Evolutionary conservation across 2,113 vertebrate genomes (phyloP).

Genomic region (Astur gentilis): DNA sequence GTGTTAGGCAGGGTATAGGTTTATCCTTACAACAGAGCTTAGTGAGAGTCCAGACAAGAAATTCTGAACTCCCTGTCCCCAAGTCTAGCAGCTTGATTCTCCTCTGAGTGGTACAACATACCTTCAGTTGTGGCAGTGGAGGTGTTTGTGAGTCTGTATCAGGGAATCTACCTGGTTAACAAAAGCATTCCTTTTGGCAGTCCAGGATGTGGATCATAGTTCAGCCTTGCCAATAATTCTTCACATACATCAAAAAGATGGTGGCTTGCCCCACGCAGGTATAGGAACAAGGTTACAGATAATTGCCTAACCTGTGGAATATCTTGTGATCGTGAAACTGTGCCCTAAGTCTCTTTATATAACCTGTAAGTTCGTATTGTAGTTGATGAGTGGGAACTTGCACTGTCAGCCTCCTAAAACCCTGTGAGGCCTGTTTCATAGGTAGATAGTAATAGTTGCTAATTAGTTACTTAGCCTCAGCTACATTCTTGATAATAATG

Average conservation of each 20-base stretch:
- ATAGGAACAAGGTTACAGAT: background rate
- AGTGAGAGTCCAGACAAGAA: background rate
- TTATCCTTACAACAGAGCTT: background rate
- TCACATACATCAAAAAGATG: background rate
- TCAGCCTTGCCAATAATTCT: background rate
- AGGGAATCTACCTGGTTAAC: background rate
- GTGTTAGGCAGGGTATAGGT: background rate
- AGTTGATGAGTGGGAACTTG: background rate
- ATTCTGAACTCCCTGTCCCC: background rate
- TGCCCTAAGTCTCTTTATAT: background rate
- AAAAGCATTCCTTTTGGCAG: background rate
- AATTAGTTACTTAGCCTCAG: background rate
- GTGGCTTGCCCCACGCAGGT: background rate
- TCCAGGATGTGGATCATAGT: background rate
- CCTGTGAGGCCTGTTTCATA: background rate
- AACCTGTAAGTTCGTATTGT: background rate
- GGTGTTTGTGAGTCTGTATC: background rate
- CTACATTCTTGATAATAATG: background rate
- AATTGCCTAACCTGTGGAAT: background rate
- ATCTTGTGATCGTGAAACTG: background rate
- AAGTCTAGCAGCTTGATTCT: background rate
- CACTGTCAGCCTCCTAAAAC: background rate
- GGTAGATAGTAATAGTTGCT: background rate
- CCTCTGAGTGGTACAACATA: background rate
- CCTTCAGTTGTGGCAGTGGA: background rate